Evolutionary conservation across 2,113 vertebrate species (phyloP).

Genomic region (Coracopsis vasa): DNA sequence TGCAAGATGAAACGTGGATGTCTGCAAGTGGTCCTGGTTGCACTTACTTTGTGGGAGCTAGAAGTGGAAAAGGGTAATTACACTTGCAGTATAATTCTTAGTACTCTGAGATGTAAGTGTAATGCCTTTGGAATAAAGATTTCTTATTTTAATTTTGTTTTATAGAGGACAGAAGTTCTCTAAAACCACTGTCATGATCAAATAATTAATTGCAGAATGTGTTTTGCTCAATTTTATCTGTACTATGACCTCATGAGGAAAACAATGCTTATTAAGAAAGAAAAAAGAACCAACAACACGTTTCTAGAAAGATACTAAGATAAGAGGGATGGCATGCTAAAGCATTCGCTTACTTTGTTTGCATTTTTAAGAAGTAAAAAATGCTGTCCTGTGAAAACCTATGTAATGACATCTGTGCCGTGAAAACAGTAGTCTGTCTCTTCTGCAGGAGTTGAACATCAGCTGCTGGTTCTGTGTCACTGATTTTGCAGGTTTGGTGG

Average conservation of each 20-base stretch:
- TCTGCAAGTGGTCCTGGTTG: neutral
- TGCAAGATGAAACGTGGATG: neutral
- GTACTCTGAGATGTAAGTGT: neutral
- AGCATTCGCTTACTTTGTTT: neutral
- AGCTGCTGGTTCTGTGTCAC: neutral
- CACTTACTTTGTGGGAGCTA: neutral
- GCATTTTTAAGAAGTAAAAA: neutral
- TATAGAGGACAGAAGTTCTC: neutral
- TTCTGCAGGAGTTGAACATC: neutral
- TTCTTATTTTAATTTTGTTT: neutral
- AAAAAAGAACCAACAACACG: fast-evolving
- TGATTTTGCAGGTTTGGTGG: neutral
- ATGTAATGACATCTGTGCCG: neutral
- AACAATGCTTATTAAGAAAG: neutral
- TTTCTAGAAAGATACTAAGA: neutral
- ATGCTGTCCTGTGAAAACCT: neutral
- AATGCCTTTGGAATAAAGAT: neutral
- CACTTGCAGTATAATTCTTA: neutral
- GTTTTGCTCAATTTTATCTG: neutral
- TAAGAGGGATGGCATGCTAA: neutral
- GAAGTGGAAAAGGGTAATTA: neutral
- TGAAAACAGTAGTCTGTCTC: neutral
- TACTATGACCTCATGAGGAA: neutral
- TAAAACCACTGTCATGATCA: neutral
- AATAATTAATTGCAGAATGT: neutral